Conservation (phyloP, 1,140 invertebrate genomes). For the Neodiprion pinetum region DNA sequence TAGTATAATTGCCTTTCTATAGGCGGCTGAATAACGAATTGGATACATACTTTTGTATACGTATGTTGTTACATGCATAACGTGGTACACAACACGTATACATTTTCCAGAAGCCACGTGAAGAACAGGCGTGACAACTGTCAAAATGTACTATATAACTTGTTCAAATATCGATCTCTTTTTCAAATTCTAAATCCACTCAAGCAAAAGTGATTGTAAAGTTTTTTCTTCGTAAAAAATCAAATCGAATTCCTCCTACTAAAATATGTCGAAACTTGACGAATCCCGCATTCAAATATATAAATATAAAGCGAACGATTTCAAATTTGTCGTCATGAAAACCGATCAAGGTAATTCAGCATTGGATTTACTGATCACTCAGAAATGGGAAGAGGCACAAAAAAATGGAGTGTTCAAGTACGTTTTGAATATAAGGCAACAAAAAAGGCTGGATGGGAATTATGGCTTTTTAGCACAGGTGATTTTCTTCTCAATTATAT, state of each 20-base stretch:
- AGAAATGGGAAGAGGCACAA: constrained; percentile 47
- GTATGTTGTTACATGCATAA: too few species aligned
- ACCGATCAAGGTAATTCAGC: constrained; percentile 34
- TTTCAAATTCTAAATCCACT: too few species aligned
- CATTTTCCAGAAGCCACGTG: too few species aligned
- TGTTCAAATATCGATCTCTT: too few species aligned
- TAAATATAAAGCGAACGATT: constrained; percentile 20
- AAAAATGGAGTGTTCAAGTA: constrained; percentile 48
- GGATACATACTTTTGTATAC: too few species aligned
- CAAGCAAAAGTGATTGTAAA: too few species aligned
- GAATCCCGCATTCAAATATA: constrained; percentile 9
- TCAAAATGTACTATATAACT: too few species aligned
- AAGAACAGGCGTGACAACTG: too few species aligned
- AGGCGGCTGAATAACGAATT: too few species aligned
- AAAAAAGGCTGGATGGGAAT: constrained; percentile 53
- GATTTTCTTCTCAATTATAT: constrained; percentile 23
- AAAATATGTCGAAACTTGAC: constrained; percentile 9
- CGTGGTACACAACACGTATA: too few species aligned
- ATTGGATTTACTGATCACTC: constrained; percentile 44
- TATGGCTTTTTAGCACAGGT: constrained; percentile 58
- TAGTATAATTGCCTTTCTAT: too few species aligned
- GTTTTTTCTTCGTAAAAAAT: too few species aligned
- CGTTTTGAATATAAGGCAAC: constrained; percentile 41
- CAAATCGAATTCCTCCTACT: neutral
- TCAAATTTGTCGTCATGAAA: constrained; percentile 10